Evolutionary conservation across 2,888 invertebrate species (phyloP), one percentile per base, ranked within the genome.

Genomic region (Piscicola geometra): DNA sequence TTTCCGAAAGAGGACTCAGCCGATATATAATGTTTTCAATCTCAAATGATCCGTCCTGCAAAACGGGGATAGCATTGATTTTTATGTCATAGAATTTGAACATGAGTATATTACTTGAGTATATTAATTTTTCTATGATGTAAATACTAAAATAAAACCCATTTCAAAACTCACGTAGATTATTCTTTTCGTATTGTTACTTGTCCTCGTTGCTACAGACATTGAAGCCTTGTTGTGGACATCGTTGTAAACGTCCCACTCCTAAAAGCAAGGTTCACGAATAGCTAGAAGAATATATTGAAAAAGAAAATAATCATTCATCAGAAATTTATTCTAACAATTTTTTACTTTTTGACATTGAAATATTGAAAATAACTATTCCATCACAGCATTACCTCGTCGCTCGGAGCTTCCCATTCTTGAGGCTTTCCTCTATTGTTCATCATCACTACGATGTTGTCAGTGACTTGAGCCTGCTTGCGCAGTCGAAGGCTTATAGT

Each of bases 181-280:
- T 15, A 72, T 50, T 0, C 25, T 32, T 2, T n/a, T 56, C 21
- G 30, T 72, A 52, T 50, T 50, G n/a, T 72, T 72, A 33, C n/a
- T 41, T 30, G 25, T 30, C 33, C 25, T 50, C n/a, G 35, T 50
- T 25, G 52, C 72, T 32, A 72, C 72, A 28, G 56, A 52, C 52
- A 72, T 56, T 25, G 72, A 72, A 5, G 72, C 52, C 3, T 50
- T 32, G 28, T 36, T 47, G 18, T 50, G 32, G 2, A 1, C 21
- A 41, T 72, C 72, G n/a, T 56, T 72, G 56, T 72, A 72, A 12
- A 72, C 72, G 35, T 50, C 47, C 72, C 72, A 72, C 47, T 50
- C 56, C 72, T 72, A 32, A 30, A 52, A 52, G 32, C 28, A n/a
- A 47, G 9, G 50, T 21, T 9, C n/a, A n/a, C n/a, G n/a, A n/a